Percentiles rank a stretch among this genome's conserved stretches.
Conservation (phyloP, 2,888 invertebrate species). For the Athalia cordata region DNA sequence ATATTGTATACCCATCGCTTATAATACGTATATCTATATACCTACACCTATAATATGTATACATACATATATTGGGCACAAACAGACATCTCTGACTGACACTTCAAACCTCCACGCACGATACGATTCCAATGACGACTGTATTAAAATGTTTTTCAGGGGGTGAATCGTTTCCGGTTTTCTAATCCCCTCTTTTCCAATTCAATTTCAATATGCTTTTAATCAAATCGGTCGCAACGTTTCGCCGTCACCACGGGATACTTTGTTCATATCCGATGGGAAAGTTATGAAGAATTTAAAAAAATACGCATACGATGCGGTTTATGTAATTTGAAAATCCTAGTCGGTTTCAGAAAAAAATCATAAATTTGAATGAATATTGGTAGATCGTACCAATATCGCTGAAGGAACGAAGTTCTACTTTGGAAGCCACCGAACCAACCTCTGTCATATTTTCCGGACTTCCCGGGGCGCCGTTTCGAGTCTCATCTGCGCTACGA, state of each 20-base stretch:
- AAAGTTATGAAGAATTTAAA: not conserved
- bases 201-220: slow-evolving; percentile 29
- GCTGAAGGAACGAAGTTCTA: no score
- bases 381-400: no score
- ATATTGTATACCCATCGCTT: not conserved
- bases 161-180: slow-evolving; percentile 29
- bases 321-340: no score
- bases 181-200: slow-evolving; percentile 2
- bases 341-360: no score
- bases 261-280: not conserved
- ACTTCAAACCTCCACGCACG: not conserved
- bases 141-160: slow-evolving; percentile 35
- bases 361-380: no score
- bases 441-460: not conserved
- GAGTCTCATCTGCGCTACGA: not conserved
- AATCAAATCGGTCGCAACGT: not conserved
- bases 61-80: no score
- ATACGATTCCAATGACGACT: slow-evolving; percentile 37
- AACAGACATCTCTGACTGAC: not conserved
- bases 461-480: no score
- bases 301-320: no score
- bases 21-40: not conserved
- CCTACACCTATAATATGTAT: slow-evolving; percentile 3
- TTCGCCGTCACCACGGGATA: not conserved
- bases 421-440: no score